These are phyloP conservation scores for Bos taurus DNA, from an alignment of 2,113 vertebrate species.

Conservation along the genomic window DNA sequence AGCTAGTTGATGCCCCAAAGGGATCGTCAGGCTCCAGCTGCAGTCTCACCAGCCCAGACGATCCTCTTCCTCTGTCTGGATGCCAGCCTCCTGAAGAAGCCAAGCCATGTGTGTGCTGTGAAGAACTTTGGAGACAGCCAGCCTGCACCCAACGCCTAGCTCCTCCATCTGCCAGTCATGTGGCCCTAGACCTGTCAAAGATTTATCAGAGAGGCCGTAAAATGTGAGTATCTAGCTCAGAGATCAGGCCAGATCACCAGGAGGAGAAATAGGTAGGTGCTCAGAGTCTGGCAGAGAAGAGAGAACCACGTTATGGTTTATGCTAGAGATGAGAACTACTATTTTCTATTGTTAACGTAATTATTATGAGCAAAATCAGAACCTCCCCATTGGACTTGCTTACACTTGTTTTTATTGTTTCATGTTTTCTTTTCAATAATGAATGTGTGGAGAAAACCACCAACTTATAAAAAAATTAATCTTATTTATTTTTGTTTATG, in stretches of 20 bases:
- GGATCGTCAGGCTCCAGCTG: not conserved
- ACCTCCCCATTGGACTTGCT: not conserved
- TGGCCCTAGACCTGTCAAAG: not conserved
- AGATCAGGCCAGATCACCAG: not conserved
- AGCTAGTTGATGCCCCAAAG: not conserved
- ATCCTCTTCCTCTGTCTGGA: not conserved
- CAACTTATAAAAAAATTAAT: not conserved
- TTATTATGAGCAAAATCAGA: not conserved
- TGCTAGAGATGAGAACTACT: not conserved
- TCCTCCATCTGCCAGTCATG: too few relatives aligned
- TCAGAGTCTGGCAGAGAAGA: not conserved
- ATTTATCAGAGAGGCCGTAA: not conserved
- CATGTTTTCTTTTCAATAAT: not conserved
- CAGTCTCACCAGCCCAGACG: not conserved
- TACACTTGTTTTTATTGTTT: not conserved
- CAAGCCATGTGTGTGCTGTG: fast-evolving
- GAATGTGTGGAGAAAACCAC: not conserved
- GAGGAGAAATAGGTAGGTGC: not conserved
- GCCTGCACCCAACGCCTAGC: not conserved
- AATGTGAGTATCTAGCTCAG: not conserved
- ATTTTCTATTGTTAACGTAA: not conserved
- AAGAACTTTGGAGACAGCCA: not conserved
- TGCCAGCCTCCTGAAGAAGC: not conserved
- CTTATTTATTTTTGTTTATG: not conserved
- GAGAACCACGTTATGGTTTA: not conserved